These are phyloP conservation scores for Parnassius apollo DNA, from an alignment of 2,888 invertebrate species.

Conservation along the genomic window DNA sequence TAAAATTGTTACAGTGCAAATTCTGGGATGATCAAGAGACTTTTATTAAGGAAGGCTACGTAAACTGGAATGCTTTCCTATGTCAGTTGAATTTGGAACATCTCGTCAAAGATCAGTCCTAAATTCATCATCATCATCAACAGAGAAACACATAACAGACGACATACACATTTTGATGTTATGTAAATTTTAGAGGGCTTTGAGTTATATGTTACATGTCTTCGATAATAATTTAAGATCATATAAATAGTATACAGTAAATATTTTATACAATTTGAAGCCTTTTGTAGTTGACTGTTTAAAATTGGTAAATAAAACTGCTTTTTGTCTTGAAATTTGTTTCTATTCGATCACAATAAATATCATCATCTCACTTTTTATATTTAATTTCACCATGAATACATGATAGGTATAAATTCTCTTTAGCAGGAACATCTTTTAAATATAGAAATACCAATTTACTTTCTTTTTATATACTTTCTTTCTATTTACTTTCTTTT, in stretches of 20 bases:
- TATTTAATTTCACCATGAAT: constrained; percentile 28
- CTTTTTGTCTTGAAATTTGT: constrained; percentile 38
- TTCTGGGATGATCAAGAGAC: constrained; percentile 61
- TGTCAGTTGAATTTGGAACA: constrained; percentile 73
- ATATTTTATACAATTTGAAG: neutral
- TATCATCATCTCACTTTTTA: constrained; percentile 46
- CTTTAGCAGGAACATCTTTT: constrained; percentile 70
- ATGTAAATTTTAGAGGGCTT: too few species aligned
- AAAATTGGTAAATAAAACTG: constrained; percentile 29
- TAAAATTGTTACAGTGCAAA: constrained; percentile 55
- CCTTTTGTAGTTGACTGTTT: constrained; percentile 22
- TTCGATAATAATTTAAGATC: too few species aligned
- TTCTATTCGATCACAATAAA: constrained; percentile 65
- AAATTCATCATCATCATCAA: neutral
- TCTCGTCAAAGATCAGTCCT: constrained; percentile 46
- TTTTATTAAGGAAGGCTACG: constrained; percentile 57
- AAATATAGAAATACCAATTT: too few species aligned
- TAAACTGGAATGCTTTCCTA: constrained; percentile 74
- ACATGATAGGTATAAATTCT: constrained; percentile 46
- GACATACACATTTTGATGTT: too few species aligned
- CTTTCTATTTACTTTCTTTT: too few species aligned
- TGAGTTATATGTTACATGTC: too few species aligned
- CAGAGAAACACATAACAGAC: too few species aligned
- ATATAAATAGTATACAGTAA: too few species aligned
- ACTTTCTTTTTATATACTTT: too few species aligned